Evolutionary conservation across 37 sponge, comb jelly and placozoan genomes (phyloP).

Genomic region (Haliclona indistincta): DNA sequence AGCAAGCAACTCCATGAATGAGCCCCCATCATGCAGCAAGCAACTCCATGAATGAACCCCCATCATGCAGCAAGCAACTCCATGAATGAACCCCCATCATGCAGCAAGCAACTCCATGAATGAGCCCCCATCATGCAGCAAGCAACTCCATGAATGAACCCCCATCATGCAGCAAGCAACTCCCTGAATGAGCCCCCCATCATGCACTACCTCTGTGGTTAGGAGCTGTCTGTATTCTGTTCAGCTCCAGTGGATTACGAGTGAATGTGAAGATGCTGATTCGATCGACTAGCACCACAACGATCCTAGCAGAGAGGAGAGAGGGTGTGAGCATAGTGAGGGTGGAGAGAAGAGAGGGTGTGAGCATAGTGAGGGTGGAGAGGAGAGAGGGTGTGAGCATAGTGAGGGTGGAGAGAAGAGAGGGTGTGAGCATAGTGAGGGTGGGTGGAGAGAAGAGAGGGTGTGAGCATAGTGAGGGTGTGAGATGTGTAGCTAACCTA

Average conservation of each 20-base stretch:
- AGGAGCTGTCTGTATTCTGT: slow-evolving; percentile 64
- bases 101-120: no score
- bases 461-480: slow-evolving; percentile 3
- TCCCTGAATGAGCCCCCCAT: neutral
- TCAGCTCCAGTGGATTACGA: slow-evolving; percentile 75
- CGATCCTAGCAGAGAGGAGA: slow-evolving; percentile 31
- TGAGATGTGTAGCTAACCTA: slow-evolving; percentile 39
- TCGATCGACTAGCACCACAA: slow-evolving; percentile 60
- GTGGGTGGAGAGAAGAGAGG: slow-evolving; percentile 13
- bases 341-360: neutral
- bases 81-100: no score
- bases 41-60: no score
- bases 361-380: no score
- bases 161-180: no score
- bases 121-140: no score
- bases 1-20: no score
- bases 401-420: neutral
- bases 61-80: no score
- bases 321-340: neutral
- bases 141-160: neutral
- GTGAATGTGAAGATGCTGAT: slow-evolving; percentile 87
- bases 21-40: no score
- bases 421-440: neutral
- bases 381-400: neutral
- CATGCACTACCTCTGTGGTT: slow-evolving; percentile 73